Evolutionary conservation across 2,797 vertebrate species (phyloP).

Genomic region (Intellagama lesueurii): DNA sequence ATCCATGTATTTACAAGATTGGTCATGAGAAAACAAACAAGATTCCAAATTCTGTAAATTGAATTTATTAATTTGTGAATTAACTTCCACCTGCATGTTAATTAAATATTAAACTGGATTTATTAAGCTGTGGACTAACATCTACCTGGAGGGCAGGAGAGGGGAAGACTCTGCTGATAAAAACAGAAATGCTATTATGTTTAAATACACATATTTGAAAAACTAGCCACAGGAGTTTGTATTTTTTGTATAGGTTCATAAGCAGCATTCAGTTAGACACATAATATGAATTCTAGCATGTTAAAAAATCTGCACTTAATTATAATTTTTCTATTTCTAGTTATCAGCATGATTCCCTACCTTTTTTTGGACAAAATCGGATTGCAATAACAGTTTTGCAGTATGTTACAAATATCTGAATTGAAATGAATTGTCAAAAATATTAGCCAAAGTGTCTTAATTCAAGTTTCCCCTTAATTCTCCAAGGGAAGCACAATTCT

Average conservation of each 20-base stretch:
- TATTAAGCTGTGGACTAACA: neutral
- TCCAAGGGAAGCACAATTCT: conserved; percentile 46
- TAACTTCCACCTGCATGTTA: neutral
- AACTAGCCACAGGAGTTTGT: neutral
- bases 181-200: neutral
- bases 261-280: too few relatives aligned
- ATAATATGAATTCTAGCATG: neutral
- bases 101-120: neutral
- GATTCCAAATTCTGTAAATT: neutral
- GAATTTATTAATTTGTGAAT: neutral
- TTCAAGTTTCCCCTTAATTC: conserved; percentile 28
- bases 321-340: neutral
- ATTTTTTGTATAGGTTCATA: neutral
- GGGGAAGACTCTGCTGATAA: neutral
- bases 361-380: neutral
- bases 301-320: neutral
- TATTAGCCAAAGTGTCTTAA: conserved; percentile 53
- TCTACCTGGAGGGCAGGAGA: neutral
- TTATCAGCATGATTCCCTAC: neutral
- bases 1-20: conserved; percentile 26
- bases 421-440: conserved; percentile 46
- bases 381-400: conserved; percentile 50
- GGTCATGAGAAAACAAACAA: conserved; percentile 21
- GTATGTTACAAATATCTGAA: conserved; percentile 29
- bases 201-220: neutral